Percentiles rank a stretch among this genome's conserved stretches.
Conservation (phyloP, 2,113 vertebrate genomes). For the Scortum barcoo region DNA sequence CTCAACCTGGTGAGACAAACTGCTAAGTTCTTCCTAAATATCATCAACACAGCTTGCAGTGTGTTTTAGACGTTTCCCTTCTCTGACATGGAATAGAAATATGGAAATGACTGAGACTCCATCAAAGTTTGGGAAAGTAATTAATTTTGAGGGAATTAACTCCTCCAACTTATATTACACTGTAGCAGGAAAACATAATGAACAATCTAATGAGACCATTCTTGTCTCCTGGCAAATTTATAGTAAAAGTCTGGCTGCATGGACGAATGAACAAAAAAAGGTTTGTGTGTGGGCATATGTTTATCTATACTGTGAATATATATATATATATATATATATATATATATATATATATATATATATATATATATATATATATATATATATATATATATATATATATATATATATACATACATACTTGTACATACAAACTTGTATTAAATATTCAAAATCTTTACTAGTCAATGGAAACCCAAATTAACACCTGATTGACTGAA, state of each 20-base stretch:
- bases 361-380: too few species aligned
- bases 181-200: constrained; percentile 50
- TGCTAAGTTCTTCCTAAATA: neutral
- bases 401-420: too few species aligned
- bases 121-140: constrained; percentile 66
- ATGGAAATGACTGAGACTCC: constrained; percentile 49
- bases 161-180: constrained; percentile 48
- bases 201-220: constrained; percentile 60
- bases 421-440: too few species aligned
- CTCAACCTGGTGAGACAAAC: neutral
- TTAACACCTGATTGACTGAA: too few species aligned
- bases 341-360: too few species aligned
- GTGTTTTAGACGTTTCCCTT: constrained; percentile 16
- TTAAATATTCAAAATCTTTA: too few species aligned
- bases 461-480: too few species aligned
- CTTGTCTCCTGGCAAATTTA: constrained; percentile 55
- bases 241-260: constrained; percentile 24
- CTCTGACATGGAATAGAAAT: constrained; percentile 54
- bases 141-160: constrained; percentile 68
- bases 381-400: too few species aligned
- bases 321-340: too few species aligned
- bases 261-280: neutral
- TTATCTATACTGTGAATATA: too few species aligned
- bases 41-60: neutral
- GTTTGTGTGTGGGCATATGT: neutral